Base-by-base conservation (phyloP, 2,888 invertebrate genomes). In the Watsonalla binaria region DNA sequence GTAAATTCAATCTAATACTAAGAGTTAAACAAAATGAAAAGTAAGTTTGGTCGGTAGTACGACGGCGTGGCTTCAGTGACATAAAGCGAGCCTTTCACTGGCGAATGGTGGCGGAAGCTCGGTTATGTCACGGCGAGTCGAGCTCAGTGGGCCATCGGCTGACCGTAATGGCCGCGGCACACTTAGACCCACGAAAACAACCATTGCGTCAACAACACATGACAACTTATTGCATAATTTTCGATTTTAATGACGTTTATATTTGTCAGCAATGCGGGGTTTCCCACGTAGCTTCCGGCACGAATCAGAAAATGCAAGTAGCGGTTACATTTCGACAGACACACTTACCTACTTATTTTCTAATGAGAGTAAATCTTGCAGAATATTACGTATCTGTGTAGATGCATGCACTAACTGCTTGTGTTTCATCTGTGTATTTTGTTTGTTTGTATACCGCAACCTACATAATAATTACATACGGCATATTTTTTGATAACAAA, bases 111-210 rank as follows among this genome's bases (percentile, higher is more conserved):
- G 86, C 86, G 89, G 87, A 88, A 88, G 87, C 86, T 77, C 70
- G 52, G 81, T 90, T 90, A 89, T 86, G 85, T 89, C 88, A 90
- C 67, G 61, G 75, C 49, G 33, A 49, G 37, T 49, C 37, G 37
- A 15, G 70, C 77, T 72, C 78, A 85, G 76, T 88, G 84, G 88
- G 88, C 81, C 89, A 89, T 80, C 82, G 77, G 76, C 78, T 86
- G 87, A 86, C 87, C 88, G 88, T 78, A 82, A 87, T 88, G 80
- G 74, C 74, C 66, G 73, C 84, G 89, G 78, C 89, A 89, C 79
- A 89, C 87, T 90, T 90, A 85, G 81, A 84, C 82, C 84, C 80
- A 84, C 83, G 84, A 86, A 87, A 87, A 86, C 85, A 86, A 80
- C 73, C 74, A 78, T 88, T 86, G 85, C 88, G 85, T 86, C 87